phyloP scores from a whole-genome alignment of 2,797 vertebrate species.

The Sandelia bainsii region DNA sequence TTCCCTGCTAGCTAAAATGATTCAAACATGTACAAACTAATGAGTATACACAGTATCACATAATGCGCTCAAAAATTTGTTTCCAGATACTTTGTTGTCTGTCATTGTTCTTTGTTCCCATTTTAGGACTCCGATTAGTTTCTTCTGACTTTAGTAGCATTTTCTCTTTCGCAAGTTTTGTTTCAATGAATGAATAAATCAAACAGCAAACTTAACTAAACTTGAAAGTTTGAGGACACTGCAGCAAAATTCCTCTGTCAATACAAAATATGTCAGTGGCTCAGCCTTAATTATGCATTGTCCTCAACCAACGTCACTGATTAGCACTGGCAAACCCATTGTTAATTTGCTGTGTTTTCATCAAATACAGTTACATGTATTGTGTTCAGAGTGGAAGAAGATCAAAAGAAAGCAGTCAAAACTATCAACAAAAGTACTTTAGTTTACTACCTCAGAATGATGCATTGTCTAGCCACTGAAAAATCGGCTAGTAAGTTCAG shows the following conservation, averaged over 20 bases:
- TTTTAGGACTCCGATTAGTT: neutral
- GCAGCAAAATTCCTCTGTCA: neutral
- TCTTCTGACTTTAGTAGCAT: conserved; percentile 3
- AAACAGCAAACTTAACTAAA: neutral
- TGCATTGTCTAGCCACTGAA: conserved; percentile 39
- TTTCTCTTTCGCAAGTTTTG: neutral
- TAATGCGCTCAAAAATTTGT: neutral
- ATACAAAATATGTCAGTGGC: neutral
- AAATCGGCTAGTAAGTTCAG: neutral
- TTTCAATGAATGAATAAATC: neutral
- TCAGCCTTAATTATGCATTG: neutral
- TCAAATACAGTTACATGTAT: conserved; percentile 4
- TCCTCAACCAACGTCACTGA: conserved; percentile 1
- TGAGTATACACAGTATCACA: neutral
- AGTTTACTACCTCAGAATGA: conserved; percentile 21
- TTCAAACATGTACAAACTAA: neutral
- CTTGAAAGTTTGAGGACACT: neutral
- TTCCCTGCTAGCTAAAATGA: neutral
- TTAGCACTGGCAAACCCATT: conserved; percentile 1
- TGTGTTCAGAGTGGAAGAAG: neutral
- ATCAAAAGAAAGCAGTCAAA: conserved; percentile 1
- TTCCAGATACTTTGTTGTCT: neutral
- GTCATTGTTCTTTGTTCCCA: neutral
- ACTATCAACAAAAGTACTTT: conserved; percentile 14
- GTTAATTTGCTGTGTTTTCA: neutral